Evolutionary conservation across 2,113 vertebrate genomes (phyloP).

Genomic region (Bubo bubo): DNA sequence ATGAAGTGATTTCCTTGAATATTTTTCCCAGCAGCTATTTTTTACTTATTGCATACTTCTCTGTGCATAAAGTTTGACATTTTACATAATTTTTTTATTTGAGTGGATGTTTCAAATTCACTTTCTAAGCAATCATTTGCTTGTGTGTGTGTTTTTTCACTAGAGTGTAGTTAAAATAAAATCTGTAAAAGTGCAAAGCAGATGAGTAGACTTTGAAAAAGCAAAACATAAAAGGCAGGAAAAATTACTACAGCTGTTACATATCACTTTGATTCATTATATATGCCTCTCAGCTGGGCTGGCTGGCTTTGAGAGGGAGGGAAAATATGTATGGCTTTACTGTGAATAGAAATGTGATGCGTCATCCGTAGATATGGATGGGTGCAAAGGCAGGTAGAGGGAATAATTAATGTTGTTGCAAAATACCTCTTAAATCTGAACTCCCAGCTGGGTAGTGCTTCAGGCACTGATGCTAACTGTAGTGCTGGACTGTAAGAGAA

Average conservation of each 20-base stretch:
- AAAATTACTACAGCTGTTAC: background rate
- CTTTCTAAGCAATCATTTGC: background rate
- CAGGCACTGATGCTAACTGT: too few species aligned
- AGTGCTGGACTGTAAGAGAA: background rate
- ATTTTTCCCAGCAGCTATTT: constrained; percentile 58
- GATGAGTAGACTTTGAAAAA: background rate
- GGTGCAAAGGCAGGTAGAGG: background rate
- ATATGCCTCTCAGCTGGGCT: background rate
- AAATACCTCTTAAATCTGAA: background rate
- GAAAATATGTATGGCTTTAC: background rate
- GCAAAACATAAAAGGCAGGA: background rate
- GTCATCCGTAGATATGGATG: fast-evolving
- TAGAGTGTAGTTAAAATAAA: background rate
- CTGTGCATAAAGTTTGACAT: background rate
- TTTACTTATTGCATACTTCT: constrained; percentile 3
- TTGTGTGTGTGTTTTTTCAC: background rate
- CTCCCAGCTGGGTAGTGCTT: background rate
- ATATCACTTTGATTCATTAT: background rate
- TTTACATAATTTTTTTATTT: background rate
- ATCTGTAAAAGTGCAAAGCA: background rate
- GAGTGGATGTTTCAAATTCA: background rate
- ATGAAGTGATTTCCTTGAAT: constrained; percentile 63
- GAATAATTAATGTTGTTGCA: background rate
- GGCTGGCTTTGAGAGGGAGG: background rate
- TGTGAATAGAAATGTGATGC: background rate